These are phyloP conservation scores for Florisuga fusca DNA, from an alignment of 2,797 vertebrate genomes.

Conservation along the genomic window DNA sequence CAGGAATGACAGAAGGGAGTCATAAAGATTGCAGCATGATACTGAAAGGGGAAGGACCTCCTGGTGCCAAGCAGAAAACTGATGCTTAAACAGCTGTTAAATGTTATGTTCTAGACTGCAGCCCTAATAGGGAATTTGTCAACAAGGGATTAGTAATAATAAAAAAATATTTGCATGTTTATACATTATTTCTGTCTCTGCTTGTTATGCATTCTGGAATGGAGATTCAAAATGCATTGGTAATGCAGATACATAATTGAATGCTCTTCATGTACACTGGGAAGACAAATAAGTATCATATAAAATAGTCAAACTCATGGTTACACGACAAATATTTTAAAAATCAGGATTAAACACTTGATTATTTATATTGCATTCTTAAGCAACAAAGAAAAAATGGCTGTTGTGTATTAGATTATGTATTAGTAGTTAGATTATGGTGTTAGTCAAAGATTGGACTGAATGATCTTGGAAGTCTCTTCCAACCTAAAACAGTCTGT, in stretches of 20 bases:
- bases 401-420: background rate
- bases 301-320: background rate
- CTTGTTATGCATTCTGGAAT: background rate
- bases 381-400: background rate
- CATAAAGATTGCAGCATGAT: constrained; percentile 27
- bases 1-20: constrained; percentile 24
- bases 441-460: too few relatives aligned
- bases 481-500: too few relatives aligned
- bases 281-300: background rate
- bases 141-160: background rate
- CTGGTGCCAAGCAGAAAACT: background rate
- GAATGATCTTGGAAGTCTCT: too few relatives aligned
- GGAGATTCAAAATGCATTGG: background rate
- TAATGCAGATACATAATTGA: background rate
- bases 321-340: background rate
- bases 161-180: background rate
- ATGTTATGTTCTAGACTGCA: background rate
- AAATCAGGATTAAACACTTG: background rate
- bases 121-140: background rate
- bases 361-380: background rate
- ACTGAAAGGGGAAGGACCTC: background rate
- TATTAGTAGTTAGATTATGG: too few relatives aligned
- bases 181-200: background rate
- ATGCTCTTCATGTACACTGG: background rate
- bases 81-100: constrained; percentile 35